Conservation (phyloP, 2,888 invertebrate genomes). For the Rotaria magnacalcarata region DNA sequence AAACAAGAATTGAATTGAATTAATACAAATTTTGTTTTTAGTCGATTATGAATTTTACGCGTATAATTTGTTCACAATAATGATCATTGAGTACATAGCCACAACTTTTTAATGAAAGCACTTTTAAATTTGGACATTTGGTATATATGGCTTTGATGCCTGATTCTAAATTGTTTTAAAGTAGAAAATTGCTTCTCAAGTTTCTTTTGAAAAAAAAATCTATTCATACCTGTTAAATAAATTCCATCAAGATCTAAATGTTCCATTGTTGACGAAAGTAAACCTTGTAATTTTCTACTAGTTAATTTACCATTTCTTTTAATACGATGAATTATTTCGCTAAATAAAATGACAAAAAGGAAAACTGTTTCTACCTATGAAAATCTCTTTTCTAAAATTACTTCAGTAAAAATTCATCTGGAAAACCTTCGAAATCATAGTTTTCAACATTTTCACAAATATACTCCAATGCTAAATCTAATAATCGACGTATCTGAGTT, state of each 20-base stretch:
- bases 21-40: too few relatives aligned
- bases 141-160: conserved; percentile 50
- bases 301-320: conserved; percentile 52
- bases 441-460: conserved; percentile 50
- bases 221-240: conserved; percentile 49
- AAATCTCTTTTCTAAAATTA: conserved; percentile 47
- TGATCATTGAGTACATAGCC: conserved; percentile 54
- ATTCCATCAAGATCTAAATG: conserved; percentile 52
- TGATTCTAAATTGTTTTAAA: conserved; percentile 42
- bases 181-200: background rate
- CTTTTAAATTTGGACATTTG: conserved; percentile 51
- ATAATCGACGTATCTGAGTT: conserved; percentile 51
- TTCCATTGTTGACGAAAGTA: conserved; percentile 52
- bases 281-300: conserved; percentile 48
- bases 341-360: conserved; percentile 46
- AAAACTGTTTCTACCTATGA: background rate
- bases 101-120: conserved; percentile 52
- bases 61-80: conserved; percentile 11
- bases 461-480: conserved; percentile 50
- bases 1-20: background rate
- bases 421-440: conserved; percentile 53
- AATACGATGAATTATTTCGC: conserved; percentile 53
- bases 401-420: conserved; percentile 54
- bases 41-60: background rate
- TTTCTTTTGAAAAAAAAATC: background rate